Conservation (phyloP, 1,140 invertebrate species). For the Teleogryllus occipitalis region DNA sequence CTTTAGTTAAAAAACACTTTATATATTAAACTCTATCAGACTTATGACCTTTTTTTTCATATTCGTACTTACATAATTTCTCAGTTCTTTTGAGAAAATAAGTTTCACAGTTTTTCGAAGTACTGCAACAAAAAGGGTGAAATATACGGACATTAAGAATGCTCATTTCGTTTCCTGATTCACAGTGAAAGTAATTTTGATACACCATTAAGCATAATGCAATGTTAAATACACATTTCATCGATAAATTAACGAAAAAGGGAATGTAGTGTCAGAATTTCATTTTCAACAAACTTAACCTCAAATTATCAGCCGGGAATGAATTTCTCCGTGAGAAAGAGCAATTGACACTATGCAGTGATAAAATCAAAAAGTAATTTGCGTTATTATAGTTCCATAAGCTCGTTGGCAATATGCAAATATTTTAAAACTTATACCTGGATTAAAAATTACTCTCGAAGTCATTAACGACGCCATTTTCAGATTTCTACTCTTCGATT, state of each 20-base stretch:
- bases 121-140: conserved; percentile 30
- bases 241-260: not conserved
- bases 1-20: not conserved
- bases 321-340: not conserved
- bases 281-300: not conserved
- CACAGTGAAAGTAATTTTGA: too few species aligned
- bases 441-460: conserved; percentile 32
- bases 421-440: conserved; percentile 31
- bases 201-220: too few species aligned
- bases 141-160: not conserved
- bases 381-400: not conserved
- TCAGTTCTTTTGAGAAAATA: conserved; percentile 23
- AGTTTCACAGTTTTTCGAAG: conserved; percentile 31
- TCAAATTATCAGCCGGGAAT: not conserved
- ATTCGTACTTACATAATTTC: not conserved
- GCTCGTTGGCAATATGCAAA: not conserved
- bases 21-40: not conserved
- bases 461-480: conserved; percentile 27
- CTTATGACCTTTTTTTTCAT: not conserved
- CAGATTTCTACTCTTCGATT: not conserved
- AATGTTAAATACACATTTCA: not conserved
- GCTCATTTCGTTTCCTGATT: too few species aligned
- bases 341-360: not conserved
- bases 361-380: not conserved
- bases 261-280: not conserved